Evolutionary conservation across 2,797 vertebrate genomes (phyloP), one percentile per base, ranked within the genome.

Genomic region (Clarias fuscus): DNA sequence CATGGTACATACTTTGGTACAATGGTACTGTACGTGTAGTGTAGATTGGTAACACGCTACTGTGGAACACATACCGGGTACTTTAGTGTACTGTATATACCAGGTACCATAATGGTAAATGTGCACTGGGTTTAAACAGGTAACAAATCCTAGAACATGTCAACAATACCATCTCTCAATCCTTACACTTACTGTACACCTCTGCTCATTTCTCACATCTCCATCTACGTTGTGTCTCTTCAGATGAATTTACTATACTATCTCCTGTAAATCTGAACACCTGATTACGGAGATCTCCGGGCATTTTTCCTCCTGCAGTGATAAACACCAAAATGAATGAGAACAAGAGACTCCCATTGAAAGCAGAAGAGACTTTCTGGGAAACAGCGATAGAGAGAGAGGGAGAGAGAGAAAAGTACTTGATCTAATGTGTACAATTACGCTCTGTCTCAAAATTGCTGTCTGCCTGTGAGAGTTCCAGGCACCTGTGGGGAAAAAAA

Each of bases 371-470:
- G 18, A 37, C 56, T 79, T 61, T 40, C 27, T 58, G 40, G 3
- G n/a, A 58, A 53, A 84, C 3, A 13, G 43, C 11, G 22, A n/a
- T 6, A 43, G 40, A 43, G 40, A 43, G 40, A 43, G 40, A 40
- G 5, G 6, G 40, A 43, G 43, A 48, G 48, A 48, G 48, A 48
- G 10, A 48, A 59, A 61, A 22, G 14, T 53, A 30, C 30, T 85
- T 56, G 62, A 68, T 68, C 15, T 79, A 70, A 79, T 59, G 33
- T 62, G 33, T 68, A 79, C 56, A 62, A 71, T 81, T 56, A 48
- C 5, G 30, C 40, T 30, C 10, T 43, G 33, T 85, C 67, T n/a
- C 11, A 43, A 30, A 72, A 64, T 33, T 30, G 1, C 64, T 79
- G 17, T 33, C 56, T 58, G 48, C 27, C 43, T 81, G 58, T 0